Percentiles rank a stretch among this genome's conserved stretches.
Conservation (phyloP, 2,888 invertebrate species). For the Chironomus tentans region DNA sequence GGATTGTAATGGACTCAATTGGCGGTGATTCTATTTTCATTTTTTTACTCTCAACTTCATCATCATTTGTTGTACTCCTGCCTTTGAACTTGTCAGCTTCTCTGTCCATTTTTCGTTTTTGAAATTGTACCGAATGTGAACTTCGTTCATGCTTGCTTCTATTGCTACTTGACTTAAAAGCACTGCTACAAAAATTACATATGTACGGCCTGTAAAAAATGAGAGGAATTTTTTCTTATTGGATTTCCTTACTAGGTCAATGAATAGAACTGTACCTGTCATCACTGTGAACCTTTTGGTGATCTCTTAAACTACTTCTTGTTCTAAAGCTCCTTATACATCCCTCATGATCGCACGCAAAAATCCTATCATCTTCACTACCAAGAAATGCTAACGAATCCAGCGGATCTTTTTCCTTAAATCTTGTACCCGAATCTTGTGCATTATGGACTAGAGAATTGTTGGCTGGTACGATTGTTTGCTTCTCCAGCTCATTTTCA, state of each 20-base stretch:
- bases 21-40: neutral
- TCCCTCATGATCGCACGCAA: neutral
- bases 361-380: neutral
- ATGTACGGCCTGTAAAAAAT: neutral
- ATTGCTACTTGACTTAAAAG: slow-evolving; percentile 18
- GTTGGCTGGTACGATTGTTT: neutral
- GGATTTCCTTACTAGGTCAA: neutral
- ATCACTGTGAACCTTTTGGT: slow-evolving; percentile 13
- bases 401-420: neutral
- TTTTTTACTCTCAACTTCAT: neutral
- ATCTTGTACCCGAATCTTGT: neutral
- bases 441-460: neutral
- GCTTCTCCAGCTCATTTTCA: too few relatives aligned
- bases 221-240: neutral
- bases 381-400: too few relatives aligned
- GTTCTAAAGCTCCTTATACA: slow-evolving; percentile 13
- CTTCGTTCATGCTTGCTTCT: slow-evolving; percentile 11
- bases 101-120: slow-evolving; percentile 2
- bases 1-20: neutral
- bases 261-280: neutral
- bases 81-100: neutral
- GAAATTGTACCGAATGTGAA: neutral
- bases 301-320: slow-evolving; percentile 13
- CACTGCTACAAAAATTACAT: slow-evolving; percentile 5
- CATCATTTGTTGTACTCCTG: neutral